Conservation (phyloP, 2,797 vertebrate species). For the Macroramphosus scolopax region DNA sequence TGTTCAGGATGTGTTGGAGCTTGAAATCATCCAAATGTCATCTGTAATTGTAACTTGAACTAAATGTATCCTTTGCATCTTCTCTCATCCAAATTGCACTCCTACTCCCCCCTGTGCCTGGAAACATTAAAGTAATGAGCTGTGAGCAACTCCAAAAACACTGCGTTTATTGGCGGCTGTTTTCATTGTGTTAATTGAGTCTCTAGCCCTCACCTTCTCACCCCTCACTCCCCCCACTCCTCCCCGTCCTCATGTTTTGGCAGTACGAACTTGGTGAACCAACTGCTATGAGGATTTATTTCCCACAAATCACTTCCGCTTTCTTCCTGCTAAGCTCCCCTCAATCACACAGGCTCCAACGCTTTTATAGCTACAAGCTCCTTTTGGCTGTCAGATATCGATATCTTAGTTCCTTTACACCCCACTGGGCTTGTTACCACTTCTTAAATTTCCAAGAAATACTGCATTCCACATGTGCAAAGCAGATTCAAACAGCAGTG, state of each 20-base stretch:
- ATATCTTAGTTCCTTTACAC: slow-evolving; percentile 35
- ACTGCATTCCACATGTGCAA: slow-evolving; percentile 34
- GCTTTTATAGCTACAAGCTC: slow-evolving; percentile 46
- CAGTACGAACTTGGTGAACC: slow-evolving; percentile 65
- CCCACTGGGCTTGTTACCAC: slow-evolving; percentile 40
- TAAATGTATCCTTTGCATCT: slow-evolving; percentile 34
- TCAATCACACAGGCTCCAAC: slow-evolving; percentile 43
- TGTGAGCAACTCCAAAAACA: slow-evolving; percentile 60
- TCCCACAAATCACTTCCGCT: slow-evolving; percentile 67
- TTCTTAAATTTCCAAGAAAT: slow-evolving; percentile 42
- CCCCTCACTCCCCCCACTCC: slow-evolving; percentile 14
- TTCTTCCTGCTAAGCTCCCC: slow-evolving; percentile 45
- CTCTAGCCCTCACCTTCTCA: slow-evolving; percentile 40
- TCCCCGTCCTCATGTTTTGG: slow-evolving; percentile 58
- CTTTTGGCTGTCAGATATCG: slow-evolving; percentile 48
- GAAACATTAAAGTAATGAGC: slow-evolving; percentile 68
- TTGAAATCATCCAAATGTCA: slow-evolving; percentile 18
- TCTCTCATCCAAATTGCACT: slow-evolving; percentile 15
- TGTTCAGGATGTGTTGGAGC: slow-evolving; percentile 10
- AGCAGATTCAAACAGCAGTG: slow-evolving; percentile 16
- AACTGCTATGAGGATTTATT: slow-evolving; percentile 63
- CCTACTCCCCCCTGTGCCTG: slow-evolving; percentile 40
- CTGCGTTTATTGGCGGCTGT: slow-evolving; percentile 61
- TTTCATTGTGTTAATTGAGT: slow-evolving; percentile 71
- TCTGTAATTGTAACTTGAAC: slow-evolving; percentile 32